These are phyloP conservation scores for Entosphenus tridentatus DNA, from an alignment of 2,113 vertebrate species.

Conservation along the genomic window DNA sequence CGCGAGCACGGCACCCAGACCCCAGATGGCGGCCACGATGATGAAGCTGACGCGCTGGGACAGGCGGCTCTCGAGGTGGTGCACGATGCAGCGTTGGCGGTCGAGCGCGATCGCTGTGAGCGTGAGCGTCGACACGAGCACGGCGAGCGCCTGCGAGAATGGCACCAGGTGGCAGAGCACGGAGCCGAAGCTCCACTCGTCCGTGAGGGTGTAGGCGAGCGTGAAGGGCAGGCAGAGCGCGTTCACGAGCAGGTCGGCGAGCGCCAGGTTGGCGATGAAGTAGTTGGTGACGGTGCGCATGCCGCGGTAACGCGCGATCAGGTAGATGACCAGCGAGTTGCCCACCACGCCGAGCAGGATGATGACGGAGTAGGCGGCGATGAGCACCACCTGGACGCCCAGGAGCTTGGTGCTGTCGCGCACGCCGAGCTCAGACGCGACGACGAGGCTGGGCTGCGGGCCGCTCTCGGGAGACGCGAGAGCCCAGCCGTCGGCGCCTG, in stretches of 20 bases:
- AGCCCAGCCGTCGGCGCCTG: too few relatives aligned
- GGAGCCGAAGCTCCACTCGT: conserved; percentile 59
- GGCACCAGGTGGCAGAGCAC: conserved; percentile 61
- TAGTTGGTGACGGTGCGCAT: conserved; percentile 75
- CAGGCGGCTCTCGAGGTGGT: conserved; percentile 64
- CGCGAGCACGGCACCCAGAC: conserved; percentile 47
- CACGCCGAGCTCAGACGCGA: not conserved
- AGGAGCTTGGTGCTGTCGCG: conserved; percentile 56
- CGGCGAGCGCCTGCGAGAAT: conserved; percentile 58
- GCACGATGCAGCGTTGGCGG: conserved; percentile 58
- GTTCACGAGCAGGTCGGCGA: conserved; percentile 66
- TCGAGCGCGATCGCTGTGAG: conserved; percentile 74
- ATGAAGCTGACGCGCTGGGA: conserved; percentile 49
- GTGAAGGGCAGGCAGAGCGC: conserved; percentile 68
- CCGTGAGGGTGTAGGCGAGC: conserved; percentile 50
- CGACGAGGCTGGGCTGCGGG: too few relatives aligned
- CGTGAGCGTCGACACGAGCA: conserved; percentile 73
- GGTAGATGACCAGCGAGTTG: conserved; percentile 69
- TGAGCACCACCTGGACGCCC: conserved; percentile 52
- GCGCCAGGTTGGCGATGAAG: conserved; percentile 70
- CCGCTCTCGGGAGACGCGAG: too few relatives aligned
- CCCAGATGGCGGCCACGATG: conserved; percentile 57
- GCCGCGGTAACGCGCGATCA: conserved; percentile 59
- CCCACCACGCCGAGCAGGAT: conserved; percentile 62
- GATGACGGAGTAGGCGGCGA: conserved; percentile 62